Percentiles rank a stretch among this genome's conserved stretches.
Conservation (phyloP, 2,113 vertebrate genomes). For the Hymenochirus boettgeri region DNA sequence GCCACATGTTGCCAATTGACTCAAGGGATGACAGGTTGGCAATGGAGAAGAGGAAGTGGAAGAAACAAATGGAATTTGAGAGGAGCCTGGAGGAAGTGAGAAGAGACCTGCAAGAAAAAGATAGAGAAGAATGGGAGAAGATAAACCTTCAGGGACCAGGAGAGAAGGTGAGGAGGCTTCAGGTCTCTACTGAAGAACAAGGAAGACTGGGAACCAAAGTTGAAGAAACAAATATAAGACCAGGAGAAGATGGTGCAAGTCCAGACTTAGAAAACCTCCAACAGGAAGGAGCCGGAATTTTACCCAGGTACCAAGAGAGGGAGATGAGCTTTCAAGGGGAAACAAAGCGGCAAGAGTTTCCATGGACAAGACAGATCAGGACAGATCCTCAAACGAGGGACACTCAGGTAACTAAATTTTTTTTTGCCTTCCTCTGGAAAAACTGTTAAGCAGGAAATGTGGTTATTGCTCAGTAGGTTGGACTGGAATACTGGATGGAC, state of each 20-base stretch:
- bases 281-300: not conserved
- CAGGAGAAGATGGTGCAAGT: not conserved
- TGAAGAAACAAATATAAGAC: not conserved
- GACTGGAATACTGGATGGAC: no score
- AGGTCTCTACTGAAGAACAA: not conserved
- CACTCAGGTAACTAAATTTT: not conserved
- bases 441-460: no score
- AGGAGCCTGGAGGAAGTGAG: not conserved
- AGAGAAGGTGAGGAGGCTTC: not conserved
- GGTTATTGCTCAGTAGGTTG: no score
- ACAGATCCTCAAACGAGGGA: slow-evolving; percentile 3
- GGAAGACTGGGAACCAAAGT: not conserved
- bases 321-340: not conserved
- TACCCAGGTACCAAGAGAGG: not conserved
- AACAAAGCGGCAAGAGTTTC: not conserved
- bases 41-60: not conserved
- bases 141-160: not conserved
- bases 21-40: not conserved
- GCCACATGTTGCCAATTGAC: not conserved
- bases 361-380: slow-evolving; percentile 1
- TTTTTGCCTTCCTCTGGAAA: no score
- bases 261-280: not conserved
- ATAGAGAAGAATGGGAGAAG: not conserved
- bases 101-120: not conserved
- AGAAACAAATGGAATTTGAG: not conserved